These are phyloP conservation scores for Dysdera silvatica DNA, from an alignment of 1,140 invertebrate species.

Conservation along the genomic window DNA sequence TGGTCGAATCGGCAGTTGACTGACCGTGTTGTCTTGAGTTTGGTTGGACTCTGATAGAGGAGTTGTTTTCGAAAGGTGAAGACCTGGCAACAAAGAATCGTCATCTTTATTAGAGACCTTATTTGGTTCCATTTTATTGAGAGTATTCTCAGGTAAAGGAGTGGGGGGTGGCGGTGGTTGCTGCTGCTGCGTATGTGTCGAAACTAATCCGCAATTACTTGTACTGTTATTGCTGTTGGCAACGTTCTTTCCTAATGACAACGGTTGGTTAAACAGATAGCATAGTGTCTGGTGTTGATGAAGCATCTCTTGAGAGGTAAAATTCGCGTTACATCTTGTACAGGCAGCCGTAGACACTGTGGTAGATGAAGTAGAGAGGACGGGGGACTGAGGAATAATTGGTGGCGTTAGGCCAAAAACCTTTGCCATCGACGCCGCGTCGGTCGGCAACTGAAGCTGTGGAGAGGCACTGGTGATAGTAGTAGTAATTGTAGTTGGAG, in stretches of 20 bases:
- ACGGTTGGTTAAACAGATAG: conserved; percentile 42
- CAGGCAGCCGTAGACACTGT: conserved; percentile 47
- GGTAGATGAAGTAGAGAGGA: conserved; percentile 5
- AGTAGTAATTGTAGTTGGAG: conserved; percentile 3
- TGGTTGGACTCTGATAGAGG: too few relatives aligned
- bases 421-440: conserved; percentile 12
- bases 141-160: too few relatives aligned
- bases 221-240: too few relatives aligned
- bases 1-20: conserved; percentile 14
- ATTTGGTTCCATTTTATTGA: too few relatives aligned
- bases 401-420: conserved; percentile 10
- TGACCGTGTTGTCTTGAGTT: conserved; percentile 6
- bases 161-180: conserved; percentile 10
- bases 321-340: conserved; percentile 66
- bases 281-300: conserved; percentile 34
- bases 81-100: too few relatives aligned
- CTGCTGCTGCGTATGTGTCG: neutral
- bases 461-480: conserved; percentile 31
- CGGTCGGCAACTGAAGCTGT: conserved; percentile 23
- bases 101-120: too few relatives aligned
- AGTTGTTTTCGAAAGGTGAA: conserved; percentile 1
- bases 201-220: too few relatives aligned
- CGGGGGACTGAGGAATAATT: conserved; percentile 17
- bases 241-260: too few relatives aligned
- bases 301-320: conserved; percentile 67